These are phyloP conservation scores for Aldrovandia affinis DNA, from an alignment of 2,797 vertebrate genomes.

Conservation along the genomic window DNA sequence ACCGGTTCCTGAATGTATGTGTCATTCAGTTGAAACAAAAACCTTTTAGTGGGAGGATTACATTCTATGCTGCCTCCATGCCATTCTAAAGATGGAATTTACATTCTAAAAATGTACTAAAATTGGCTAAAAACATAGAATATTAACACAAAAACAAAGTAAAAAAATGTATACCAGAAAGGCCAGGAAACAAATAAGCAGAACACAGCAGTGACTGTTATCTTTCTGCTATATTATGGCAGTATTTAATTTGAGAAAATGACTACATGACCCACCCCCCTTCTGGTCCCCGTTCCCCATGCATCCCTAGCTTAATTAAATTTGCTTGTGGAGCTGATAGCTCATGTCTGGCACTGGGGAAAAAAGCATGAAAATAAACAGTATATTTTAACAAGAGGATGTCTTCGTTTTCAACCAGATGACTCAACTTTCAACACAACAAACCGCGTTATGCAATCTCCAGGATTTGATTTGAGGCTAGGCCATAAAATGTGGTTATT, in stretches of 20 bases:
- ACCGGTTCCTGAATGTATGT: too few species aligned
- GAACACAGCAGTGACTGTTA: background rate
- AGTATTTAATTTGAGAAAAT: background rate
- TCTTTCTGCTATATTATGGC: background rate
- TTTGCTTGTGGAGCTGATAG: background rate
- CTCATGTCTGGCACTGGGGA: background rate
- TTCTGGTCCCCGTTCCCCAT: background rate
- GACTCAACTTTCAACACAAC: background rate
- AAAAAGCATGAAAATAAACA: background rate
- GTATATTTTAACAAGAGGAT: background rate
- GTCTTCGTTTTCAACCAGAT: background rate
- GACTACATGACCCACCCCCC: background rate
- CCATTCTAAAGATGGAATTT: too few species aligned
- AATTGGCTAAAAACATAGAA: background rate
- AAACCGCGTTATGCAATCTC: background rate
- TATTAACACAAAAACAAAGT: too few species aligned
- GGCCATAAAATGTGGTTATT: background rate
- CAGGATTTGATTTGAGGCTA: background rate
- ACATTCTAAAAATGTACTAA: background rate
- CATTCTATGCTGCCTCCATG: too few species aligned
- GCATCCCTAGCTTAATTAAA: background rate
- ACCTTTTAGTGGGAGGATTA: background rate
- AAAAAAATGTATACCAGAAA: too few species aligned
- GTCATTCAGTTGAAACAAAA: background rate
- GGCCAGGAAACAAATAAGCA: background rate